phyloP scores from a whole-genome alignment of 1,140 invertebrate genomes.

The Lethrus apterus region DNA sequence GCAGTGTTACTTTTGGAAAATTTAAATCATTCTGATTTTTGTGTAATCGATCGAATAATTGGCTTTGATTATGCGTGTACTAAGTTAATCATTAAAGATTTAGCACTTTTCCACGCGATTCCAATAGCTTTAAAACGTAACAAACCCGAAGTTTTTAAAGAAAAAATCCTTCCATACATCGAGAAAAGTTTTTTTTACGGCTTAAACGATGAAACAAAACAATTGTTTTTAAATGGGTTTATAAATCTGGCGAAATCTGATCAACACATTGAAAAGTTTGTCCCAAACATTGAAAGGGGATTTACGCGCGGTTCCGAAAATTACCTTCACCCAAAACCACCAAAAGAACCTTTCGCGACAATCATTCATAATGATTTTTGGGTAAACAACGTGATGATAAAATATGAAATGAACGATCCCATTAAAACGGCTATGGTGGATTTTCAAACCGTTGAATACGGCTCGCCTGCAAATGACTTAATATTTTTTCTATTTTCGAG shows the following conservation, averaged over 20 bases:
- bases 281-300: not conserved
- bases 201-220: not conserved
- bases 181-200: constrained; percentile 14
- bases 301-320: not conserved
- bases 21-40: constrained; percentile 36
- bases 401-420: constrained; percentile 38
- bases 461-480: constrained; percentile 46
- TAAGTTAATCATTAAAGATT: constrained; percentile 35
- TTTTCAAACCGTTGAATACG: constrained; percentile 49
- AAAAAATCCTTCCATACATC: constrained; percentile 33
- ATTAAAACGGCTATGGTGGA: constrained; percentile 50
- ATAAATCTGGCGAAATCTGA: no score
- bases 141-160: constrained; percentile 42
- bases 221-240: no score
- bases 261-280: no score
- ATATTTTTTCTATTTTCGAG: constrained; percentile 50
- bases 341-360: constrained; percentile 42
- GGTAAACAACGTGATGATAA: constrained; percentile 52
- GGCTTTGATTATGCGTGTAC: constrained; percentile 38
- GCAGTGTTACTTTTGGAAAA: constrained; percentile 41
- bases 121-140: constrained; percentile 42
- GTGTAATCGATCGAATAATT: constrained; percentile 28
- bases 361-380: constrained; percentile 52
- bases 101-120: constrained; percentile 48
- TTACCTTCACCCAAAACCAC: not conserved